Conservation (phyloP, 2,888 invertebrate genomes). For the Luffia ferchaultella region DNA sequence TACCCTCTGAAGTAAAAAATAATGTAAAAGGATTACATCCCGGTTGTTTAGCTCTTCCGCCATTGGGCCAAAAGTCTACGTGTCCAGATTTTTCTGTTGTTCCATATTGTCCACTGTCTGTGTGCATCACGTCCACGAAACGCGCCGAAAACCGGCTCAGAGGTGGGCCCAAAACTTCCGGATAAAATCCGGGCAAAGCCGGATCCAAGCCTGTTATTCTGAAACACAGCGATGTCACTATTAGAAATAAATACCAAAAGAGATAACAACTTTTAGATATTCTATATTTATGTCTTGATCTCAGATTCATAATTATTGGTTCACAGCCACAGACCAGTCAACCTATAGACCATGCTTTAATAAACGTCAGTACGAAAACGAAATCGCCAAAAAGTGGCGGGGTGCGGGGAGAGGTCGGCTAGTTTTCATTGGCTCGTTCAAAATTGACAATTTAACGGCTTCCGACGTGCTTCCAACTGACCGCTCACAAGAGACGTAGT, state of each 20-base stretch:
- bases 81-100: conserved; percentile 27
- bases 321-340: too few relatives aligned
- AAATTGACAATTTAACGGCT: too few relatives aligned
- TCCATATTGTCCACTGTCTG: conserved; percentile 49
- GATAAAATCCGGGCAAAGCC: conserved; percentile 50
- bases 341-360: too few relatives aligned
- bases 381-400: too few relatives aligned
- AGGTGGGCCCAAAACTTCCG: conserved; percentile 24
- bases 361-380: too few relatives aligned
- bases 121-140: conserved; percentile 59
- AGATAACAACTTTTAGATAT: background rate
- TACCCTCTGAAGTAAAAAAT: conserved; percentile 31
- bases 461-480: too few relatives aligned
- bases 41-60: conserved; percentile 48
- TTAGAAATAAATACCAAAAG: background rate
- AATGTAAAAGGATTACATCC: conserved; percentile 39
- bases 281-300: background rate
- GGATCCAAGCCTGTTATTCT: conserved; percentile 51
- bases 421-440: too few relatives aligned
- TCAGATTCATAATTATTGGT: background rate
- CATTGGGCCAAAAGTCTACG: conserved; percentile 58
- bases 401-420: too few relatives aligned
- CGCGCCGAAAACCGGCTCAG: conserved; percentile 32
- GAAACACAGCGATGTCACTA: too few relatives aligned
- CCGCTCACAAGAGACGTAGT: too few relatives aligned